Percentiles rank a stretch among this genome's conserved stretches.
These are phyloP conservation scores for Melanitta fusca DNA, from an alignment of 2,797 vertebrate genomes.

Conservation along the genomic window DNA sequence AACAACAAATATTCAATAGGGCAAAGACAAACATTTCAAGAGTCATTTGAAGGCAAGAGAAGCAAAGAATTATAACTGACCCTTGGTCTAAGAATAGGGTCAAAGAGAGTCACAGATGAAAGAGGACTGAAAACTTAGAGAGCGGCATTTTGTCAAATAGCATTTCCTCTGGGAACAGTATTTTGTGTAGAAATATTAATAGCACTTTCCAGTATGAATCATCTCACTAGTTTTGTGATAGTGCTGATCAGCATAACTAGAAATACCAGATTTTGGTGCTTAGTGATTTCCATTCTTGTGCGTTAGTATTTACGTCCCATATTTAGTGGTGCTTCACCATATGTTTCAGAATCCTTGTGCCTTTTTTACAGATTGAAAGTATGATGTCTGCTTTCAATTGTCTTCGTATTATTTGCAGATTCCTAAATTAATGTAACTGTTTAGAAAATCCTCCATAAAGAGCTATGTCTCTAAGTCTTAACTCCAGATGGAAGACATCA, in stretches of 20 bases:
- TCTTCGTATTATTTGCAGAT: background rate
- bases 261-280: background rate
- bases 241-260: background rate
- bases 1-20: background rate
- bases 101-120: background rate
- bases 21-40: background rate
- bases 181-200: background rate
- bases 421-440: background rate
- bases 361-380: background rate
- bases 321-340: background rate
- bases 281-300: background rate
- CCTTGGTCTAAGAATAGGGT: background rate
- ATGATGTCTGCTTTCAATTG: background rate
- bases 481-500: slow-evolving; percentile 12
- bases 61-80: background rate
- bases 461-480: background rate
- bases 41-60: background rate
- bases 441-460: background rate
- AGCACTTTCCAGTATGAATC: background rate
- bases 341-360: background rate
- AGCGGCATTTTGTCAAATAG: background rate
- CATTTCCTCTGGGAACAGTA: background rate
- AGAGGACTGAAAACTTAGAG: background rate
- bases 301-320: background rate
- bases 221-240: background rate